Evolutionary conservation across 2,113 vertebrate genomes (phyloP).

Genomic region (Cynocephalus volans): DNA sequence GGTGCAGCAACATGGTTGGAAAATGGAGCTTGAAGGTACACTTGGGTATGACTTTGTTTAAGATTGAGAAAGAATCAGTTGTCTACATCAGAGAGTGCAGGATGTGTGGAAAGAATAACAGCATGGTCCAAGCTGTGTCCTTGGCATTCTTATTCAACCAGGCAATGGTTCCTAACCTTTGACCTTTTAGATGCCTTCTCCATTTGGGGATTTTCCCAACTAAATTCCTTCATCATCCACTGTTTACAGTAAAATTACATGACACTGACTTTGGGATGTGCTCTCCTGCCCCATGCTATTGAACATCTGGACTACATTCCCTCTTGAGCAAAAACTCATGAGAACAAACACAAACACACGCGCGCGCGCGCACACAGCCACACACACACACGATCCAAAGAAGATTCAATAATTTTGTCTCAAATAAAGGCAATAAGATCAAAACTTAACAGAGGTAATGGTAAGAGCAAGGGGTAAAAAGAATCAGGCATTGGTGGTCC

Average conservation of each 20-base stretch:
- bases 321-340: conserved; percentile 21
- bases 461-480: neutral
- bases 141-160: neutral
- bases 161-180: neutral
- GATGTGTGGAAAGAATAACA: neutral
- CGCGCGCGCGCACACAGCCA: no score
- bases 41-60: neutral
- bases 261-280: neutral
- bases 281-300: neutral
- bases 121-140: neutral
- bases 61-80: neutral
- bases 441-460: neutral
- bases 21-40: neutral
- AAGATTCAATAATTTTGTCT: neutral
- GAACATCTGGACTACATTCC: neutral
- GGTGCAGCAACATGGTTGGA: neutral
- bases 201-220: neutral
- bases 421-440: neutral
- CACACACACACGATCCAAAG: neutral
- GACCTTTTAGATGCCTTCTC: neutral
- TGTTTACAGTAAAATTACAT: neutral
- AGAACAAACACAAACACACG: neutral
- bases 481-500: neutral
- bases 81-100: neutral
- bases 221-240: neutral